Evolutionary conservation across 2,797 vertebrate species (phyloP), one percentile per base, ranked within the genome.

Genomic region (Phoxinus dragarum): DNA sequence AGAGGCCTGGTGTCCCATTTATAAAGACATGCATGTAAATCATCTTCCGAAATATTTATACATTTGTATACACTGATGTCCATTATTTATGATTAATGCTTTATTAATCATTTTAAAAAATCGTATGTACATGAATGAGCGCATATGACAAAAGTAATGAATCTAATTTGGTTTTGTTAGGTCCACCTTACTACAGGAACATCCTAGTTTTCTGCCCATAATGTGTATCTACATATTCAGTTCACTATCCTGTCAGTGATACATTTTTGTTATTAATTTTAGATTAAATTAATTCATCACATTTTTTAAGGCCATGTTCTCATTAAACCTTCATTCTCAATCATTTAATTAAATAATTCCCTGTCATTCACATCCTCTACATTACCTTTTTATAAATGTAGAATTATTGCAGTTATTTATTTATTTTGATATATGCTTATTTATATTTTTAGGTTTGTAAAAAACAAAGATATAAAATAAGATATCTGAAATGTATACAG

Each of bases 231-330:
- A 11, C 7, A 61, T 61, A 31, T 78, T 44, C 17, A 64, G 6
- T 44, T 78, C 16, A 61, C 64, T 44, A 78, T 64, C 16, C 56
- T 78, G 38, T 78, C 38, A 64, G 56, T 64, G 56, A 61, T 27
- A 59, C 7, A 31, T 44, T 64, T 61, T 61, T 59, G 36, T 27
- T 0, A 61, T 42, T 0, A 17, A 27, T 27, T 54, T 38, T 76
- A 40, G 7, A 68, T 21, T 21, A 2, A 2, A 7, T 36, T 75
- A 10, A 76, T 56, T 44, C 14, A 64, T 61, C 16, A 11, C 8
- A 31, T 78, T 42, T 78, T 44, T 17, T 61, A 56, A 61, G 38
- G 40, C 38, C 38, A 42, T 19, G 8, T 42, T 61, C 54, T 42
- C 2, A 42, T 42, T 31, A 56, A 76, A 76, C 12, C 34, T 76